Conservation (phyloP, 2,888 invertebrate genomes). For the Eurois occulta region DNA sequence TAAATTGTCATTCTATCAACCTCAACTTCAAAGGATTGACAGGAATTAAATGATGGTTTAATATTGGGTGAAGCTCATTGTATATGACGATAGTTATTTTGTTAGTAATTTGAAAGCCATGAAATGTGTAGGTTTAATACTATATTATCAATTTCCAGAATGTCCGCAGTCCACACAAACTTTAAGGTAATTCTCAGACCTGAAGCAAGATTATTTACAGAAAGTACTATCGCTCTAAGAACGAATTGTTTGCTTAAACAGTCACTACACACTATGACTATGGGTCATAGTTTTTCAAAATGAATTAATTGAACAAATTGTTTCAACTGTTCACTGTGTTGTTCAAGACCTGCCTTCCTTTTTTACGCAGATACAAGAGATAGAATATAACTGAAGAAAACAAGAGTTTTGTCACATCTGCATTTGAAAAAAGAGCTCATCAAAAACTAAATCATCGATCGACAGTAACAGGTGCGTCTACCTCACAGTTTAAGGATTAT, state of each 20-base stretch:
- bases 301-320: background rate
- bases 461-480: constrained; percentile 31
- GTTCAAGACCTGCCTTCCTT: background rate
- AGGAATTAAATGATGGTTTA: background rate
- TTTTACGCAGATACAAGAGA: background rate
- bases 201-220: no score
- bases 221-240: background rate
- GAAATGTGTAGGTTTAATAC: background rate
- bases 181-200: background rate
- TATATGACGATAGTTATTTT: background rate
- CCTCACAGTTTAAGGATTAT: constrained; percentile 57
- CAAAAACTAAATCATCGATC: background rate
- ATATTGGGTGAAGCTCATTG: background rate
- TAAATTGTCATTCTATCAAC: background rate
- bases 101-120: background rate
- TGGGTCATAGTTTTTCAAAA: background rate
- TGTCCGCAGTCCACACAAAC: background rate
- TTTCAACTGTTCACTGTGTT: background rate
- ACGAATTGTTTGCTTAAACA: background rate
- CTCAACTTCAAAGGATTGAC: background rate
- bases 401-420: background rate
- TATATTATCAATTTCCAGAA: background rate
- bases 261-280: background rate
- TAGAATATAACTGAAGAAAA: background rate
- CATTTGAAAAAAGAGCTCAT: background rate